phyloP scores from a whole-genome alignment of 1,140 invertebrate species.

The Drosophila nasuta region DNA sequence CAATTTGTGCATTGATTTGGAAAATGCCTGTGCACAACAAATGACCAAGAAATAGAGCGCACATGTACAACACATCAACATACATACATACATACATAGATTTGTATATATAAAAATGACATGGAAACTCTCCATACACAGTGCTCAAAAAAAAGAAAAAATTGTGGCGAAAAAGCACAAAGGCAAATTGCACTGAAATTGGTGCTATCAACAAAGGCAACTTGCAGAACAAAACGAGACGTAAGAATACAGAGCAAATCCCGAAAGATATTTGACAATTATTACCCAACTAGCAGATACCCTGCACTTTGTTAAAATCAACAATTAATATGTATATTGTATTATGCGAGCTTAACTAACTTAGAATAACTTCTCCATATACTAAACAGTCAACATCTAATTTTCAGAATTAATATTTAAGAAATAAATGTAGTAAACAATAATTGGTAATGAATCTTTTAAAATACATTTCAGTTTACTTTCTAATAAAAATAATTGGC shows the following conservation, averaged over 20 bases:
- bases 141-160: constrained; percentile 44
- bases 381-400: too few species aligned
- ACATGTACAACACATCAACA: constrained; percentile 12
- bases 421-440: too few species aligned
- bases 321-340: too few species aligned
- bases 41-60: constrained; percentile 62
- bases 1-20: constrained; percentile 82
- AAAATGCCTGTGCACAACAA: constrained; percentile 63
- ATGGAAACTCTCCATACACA: constrained; percentile 53
- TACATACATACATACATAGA: constrained; percentile 1
- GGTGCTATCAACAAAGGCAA: constrained; percentile 64
- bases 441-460: too few species aligned
- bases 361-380: too few species aligned
- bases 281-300: constrained; percentile 2
- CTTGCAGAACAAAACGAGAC: constrained; percentile 55
- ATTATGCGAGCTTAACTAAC: too few species aligned
- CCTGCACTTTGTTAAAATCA: neutral
- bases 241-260: constrained; percentile 33
- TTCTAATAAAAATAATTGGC: too few species aligned
- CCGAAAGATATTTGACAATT: constrained; percentile 41
- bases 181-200: constrained; percentile 72
- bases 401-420: too few species aligned
- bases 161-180: constrained; percentile 35
- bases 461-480: too few species aligned
- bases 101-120: constrained; percentile 65